Percentiles rank a stretch among this genome's conserved stretches.
Conservation (phyloP, 1,140 invertebrate genomes). For the Drosophila kikkawai region DNA sequence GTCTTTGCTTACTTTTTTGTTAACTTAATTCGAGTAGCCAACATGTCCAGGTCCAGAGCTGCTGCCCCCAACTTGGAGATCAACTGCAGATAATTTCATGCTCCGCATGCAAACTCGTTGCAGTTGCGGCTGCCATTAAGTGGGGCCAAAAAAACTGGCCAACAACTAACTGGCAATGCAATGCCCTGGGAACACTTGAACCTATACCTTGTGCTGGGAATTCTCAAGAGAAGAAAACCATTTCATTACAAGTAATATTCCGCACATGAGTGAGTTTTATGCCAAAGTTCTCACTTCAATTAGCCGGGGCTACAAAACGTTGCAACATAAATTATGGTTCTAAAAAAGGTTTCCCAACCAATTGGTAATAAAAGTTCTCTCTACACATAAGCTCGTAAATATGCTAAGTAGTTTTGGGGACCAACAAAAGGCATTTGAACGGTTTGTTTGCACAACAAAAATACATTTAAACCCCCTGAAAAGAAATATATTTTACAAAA, state of each 20-base stretch:
- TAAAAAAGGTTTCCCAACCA: conserved; percentile 1
- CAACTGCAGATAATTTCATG: conserved; percentile 58
- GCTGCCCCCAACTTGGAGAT: conserved; percentile 44
- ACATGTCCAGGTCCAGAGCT: conserved; percentile 44
- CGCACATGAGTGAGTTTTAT: conserved; percentile 31
- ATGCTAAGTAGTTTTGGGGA: not conserved
- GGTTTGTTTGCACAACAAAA: conserved; percentile 25
- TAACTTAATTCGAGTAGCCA: conserved; percentile 53
- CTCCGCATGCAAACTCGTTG: conserved; percentile 55
- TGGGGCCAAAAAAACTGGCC: conserved; percentile 49
- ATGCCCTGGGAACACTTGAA: conserved; percentile 35
- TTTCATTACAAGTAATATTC: conserved; percentile 27
- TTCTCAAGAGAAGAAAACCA: conserved; percentile 13
- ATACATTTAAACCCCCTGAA: rapidly evolving
- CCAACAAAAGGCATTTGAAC: conserved; percentile 3
- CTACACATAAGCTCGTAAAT: conserved; percentile 2
- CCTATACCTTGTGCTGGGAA: conserved; percentile 11
- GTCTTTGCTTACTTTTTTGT: conserved; percentile 3
- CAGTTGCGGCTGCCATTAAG: conserved; percentile 32
- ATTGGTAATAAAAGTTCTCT: conserved; percentile 21
- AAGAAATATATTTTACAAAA: conserved; percentile 5
- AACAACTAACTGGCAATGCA: conserved; percentile 13
- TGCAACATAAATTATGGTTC: conserved; percentile 18
- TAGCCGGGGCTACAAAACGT: conserved; percentile 21
- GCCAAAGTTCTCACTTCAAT: conserved; percentile 42